A percentile compares a stretch with the other conserved stretches of the same genome.
Evolutionary conservation across 92 coral and sea anemone species (phyloP).

Genomic region (Siderastrea siderea): DNA sequence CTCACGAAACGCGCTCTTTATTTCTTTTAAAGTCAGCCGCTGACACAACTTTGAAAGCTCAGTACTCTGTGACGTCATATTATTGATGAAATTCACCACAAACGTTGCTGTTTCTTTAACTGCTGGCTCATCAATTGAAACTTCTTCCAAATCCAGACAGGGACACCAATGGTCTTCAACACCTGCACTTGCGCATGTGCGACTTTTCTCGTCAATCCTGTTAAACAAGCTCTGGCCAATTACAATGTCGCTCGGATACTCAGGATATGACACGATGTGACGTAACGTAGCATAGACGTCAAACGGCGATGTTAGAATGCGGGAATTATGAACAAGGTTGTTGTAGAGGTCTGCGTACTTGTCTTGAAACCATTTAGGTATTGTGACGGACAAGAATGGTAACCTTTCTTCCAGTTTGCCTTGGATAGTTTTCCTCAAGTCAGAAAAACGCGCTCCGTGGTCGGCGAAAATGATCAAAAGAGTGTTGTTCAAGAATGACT

Average conservation of each 20-base stretch:
- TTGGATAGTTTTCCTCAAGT: not conserved
- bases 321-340: constrained; percentile 14
- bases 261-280: constrained; percentile 75
- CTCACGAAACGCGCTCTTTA: no score
- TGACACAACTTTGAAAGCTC: not conserved
- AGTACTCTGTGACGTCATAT: not conserved
- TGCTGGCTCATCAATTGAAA: constrained; percentile 34
- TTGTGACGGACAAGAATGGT: constrained; percentile 77
- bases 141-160: constrained; percentile 42
- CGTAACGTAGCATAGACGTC: constrained; percentile 73
- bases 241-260: constrained; percentile 57
- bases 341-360: constrained; percentile 47
- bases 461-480: not conserved
- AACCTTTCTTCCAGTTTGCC: constrained; percentile 55
- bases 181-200: no score
- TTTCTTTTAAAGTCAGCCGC: no score
- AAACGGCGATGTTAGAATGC: constrained; percentile 71
- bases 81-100: constrained; percentile 67
- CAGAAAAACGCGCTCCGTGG: not conserved
- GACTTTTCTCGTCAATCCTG: constrained; percentile 57
- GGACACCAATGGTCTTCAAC: no score
- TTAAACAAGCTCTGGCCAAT: constrained; percentile 80
- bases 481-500: constrained; percentile 54
- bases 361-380: constrained; percentile 69
- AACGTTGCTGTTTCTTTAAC: not conserved